Evolutionary conservation across 2,888 invertebrate species (phyloP).

Genomic region (Sinodicranocentrus sp.): DNA sequence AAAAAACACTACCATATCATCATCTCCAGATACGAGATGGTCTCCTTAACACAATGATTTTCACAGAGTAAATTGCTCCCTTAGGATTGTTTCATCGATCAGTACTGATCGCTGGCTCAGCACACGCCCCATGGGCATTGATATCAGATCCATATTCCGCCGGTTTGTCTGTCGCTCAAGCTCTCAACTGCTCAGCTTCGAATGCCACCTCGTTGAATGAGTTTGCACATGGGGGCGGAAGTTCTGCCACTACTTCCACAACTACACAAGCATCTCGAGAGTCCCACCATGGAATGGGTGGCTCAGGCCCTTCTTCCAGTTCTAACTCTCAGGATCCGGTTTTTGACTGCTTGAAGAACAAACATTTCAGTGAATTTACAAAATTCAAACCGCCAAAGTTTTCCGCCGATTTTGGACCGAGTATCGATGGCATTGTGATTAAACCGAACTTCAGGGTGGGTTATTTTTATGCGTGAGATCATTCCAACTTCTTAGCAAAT

Average conservation of each 20-base stretch:
- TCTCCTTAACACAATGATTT: constrained; percentile 43
- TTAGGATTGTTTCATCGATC: constrained; percentile 84
- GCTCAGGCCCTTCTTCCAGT: constrained; percentile 24
- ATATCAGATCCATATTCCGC: constrained; percentile 83
- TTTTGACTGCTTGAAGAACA: constrained; percentile 75
- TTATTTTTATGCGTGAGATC: constrained; percentile 4
- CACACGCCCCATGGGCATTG: constrained; percentile 85
- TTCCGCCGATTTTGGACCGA: constrained; percentile 75
- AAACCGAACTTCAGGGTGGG: constrained; percentile 75
- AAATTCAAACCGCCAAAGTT: constrained; percentile 76
- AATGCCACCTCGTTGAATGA: constrained; percentile 54
- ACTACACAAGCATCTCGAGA: constrained; percentile 64
- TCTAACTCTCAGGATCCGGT: constrained; percentile 70
- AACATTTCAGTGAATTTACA: constrained; percentile 76
- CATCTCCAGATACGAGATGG: constrained; percentile 7
- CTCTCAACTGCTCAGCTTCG: constrained; percentile 75
- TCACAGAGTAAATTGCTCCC: constrained; percentile 56
- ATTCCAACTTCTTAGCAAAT: too few relatives aligned
- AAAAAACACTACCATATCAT: constrained; percentile 17
- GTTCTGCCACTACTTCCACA: constrained; percentile 50
- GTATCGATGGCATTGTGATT: constrained; percentile 76
- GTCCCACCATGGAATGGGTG: constrained; percentile 54
- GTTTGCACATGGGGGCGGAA: constrained; percentile 49
- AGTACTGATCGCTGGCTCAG: constrained; percentile 85
- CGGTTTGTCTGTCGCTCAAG: constrained; percentile 79